Conservation (phyloP, 2,113 vertebrate species). For the Phalacrocorax carbo region DNA sequence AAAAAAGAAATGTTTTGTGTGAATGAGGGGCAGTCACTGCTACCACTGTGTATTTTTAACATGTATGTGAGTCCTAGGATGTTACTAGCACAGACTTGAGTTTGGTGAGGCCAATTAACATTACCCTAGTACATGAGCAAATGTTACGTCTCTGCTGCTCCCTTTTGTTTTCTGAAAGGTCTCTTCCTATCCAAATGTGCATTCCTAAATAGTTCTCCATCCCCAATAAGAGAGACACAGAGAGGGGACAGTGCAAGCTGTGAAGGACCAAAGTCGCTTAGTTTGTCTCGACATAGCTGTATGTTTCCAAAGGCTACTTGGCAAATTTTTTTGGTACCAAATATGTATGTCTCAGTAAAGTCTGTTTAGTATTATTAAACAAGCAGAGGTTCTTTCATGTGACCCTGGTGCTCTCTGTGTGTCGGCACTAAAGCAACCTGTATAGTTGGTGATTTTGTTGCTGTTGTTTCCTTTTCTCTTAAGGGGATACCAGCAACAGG, state of each 20-base stretch:
- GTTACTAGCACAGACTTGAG: neutral
- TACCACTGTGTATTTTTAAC: neutral
- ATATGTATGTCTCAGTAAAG: neutral
- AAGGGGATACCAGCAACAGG: constrained; percentile 98
- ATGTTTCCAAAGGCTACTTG: neutral
- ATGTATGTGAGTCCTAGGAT: neutral
- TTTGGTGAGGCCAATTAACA: neutral
- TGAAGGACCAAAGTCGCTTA: neutral
- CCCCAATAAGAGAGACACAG: accelerated
- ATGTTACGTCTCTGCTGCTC: neutral
- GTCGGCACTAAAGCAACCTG: neutral
- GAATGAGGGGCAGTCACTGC: neutral
- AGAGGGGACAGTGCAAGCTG: accelerated
- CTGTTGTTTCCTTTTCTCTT: neutral
- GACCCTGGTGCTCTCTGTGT: neutral
- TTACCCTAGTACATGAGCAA: neutral
- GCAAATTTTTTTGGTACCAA: neutral
- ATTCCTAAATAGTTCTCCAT: neutral
- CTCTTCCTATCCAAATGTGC: neutral
- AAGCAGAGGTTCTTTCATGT: neutral
- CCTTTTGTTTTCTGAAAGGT: neutral
- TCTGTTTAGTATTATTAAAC: neutral
- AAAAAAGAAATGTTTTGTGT: neutral
- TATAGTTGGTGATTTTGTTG: neutral
- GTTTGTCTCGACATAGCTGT: neutral